Evolutionary conservation across 2,113 vertebrate species (phyloP), one percentile per base, ranked within the genome.

Genomic region (Hucho hucho): DNA sequence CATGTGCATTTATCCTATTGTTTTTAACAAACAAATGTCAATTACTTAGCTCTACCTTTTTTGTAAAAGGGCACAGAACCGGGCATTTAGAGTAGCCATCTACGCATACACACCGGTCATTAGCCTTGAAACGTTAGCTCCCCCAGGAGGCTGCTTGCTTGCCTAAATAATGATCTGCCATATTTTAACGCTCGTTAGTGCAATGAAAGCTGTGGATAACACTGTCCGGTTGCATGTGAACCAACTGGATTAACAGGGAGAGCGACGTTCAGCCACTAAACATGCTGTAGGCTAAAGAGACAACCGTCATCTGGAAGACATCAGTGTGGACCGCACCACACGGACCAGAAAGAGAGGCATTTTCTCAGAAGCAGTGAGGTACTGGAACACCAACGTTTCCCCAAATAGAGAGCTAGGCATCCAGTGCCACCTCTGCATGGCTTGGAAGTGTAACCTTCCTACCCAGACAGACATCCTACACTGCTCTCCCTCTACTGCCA

Each of bases 381-480:
- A 53, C 49, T 75, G 81, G 86, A 85, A 83, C 84, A 76, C 68
- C 75, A 87, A 83, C 76, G 82, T 86, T 87, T 83, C 86, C 83
- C 78, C 79, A 91, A 90, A 90, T 91, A 91, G 88, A 86, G 74
- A 86, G 79, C 2, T 43, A 84, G 88, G 88, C 83, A 85, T 1
- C 77, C 71, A 78, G 82, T 69, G 71, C 78, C 81, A 85, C 88
- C 86, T 87, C 78, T 37, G 75, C 82, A 85, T 86, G 86, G 82
- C 74, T 81, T 84, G 77, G 77, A 88, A 74, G 80, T 82, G 70
- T 88, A 88, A 90, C 87, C 88, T 87, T 88, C 85, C 85, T 43
- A 83, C 87, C 75, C 79, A 89, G 89, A 87, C 81, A 85, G 90
- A 91, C 77, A 93, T 86, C 83, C 65, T 89, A 92, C 85, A 89